Base-by-base conservation (phyloP, 2,888 invertebrate genomes). In the Cephus sareptanus region DNA sequence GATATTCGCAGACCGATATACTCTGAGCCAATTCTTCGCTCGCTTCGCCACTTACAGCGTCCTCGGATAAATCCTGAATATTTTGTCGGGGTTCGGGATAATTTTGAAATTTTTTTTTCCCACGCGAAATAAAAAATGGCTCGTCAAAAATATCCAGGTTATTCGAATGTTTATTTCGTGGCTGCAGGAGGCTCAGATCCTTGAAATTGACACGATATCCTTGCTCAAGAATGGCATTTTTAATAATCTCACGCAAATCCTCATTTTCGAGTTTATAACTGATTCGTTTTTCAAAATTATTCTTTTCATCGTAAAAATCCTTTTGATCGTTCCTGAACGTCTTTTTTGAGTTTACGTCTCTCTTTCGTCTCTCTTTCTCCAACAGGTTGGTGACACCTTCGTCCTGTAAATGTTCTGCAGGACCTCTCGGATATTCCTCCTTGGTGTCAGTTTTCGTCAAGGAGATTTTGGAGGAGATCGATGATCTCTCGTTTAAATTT, bases 121-220 rank as follows among this genome's bases (percentile, higher is more conserved):
- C 87, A 6, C 87, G 81, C 1, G 86, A 85, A 31, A 87, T 85
- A 35, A 87, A 79, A 73, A 84, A 88, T 2, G 87, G 86, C 33
- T 87, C 85, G 3, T 81, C 81, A 9, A 86, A 77, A 3, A 85
- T 82, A 34, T 86, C 85, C 35, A 84, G 76, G 71, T 87, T 81
- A 70, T 87, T 84, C 12, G 84, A 81, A 75, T 85, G 84, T 34
- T 87, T 87, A 75, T 84, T 77, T 12, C 87, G 80, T 35, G 80
- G 81, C 11, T 80, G 75, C 11, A 85, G 75, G 35, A 81, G 80
- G 13, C n/a, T 69, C 11, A 15, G 34, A 40, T 40, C 15, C 40
- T 40, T 40, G 4, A 40, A 40, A 15, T 40, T 15, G 15, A 15
- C 40, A 6, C 40, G 37, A 37, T 37, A 1, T 23, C 23, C 75